Evolutionary conservation across 2,797 vertebrate genomes (phyloP).

Genomic region (Arremon brunneinucha): DNA sequence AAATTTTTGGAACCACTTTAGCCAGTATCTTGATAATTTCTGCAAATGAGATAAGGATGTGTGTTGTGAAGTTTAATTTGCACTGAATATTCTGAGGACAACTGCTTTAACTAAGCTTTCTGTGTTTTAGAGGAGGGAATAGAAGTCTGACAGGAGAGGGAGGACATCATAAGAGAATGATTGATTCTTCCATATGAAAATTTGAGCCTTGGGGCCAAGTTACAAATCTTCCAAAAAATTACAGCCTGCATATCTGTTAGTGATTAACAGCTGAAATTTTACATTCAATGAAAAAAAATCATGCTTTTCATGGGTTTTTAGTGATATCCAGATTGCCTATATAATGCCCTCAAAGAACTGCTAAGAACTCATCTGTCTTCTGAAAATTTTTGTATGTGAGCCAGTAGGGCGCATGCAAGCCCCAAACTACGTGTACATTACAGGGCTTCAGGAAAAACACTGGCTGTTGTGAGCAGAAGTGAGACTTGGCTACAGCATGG

Average conservation of each 20-base stretch:
- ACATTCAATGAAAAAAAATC: not conserved
- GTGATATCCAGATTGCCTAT: slow-evolving; percentile 17
- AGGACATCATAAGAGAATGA: not conserved
- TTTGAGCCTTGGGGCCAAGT: not conserved
- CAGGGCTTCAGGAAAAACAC: not conserved
- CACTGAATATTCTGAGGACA: not conserved
- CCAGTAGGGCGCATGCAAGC: not conserved
- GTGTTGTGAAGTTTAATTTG: not conserved
- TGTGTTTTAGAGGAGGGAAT: not conserved
- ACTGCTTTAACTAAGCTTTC: not conserved
- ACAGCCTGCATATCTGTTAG: not conserved
- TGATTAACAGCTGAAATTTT: slow-evolving; percentile 1
- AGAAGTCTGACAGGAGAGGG: slow-evolving; percentile 3
- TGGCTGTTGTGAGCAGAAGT: not conserved
- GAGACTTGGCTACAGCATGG: not conserved
- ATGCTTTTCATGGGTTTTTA: not conserved
- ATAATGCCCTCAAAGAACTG: slow-evolving; percentile 8
- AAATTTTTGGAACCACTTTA: not conserved
- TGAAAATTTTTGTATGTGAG: not conserved
- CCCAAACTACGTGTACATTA: not conserved
- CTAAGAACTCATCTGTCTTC: not conserved
- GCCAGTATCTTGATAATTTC: not conserved
- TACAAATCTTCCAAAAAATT: not conserved
- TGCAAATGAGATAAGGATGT: not conserved
- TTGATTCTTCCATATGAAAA: slow-evolving; percentile 22